Base-by-base conservation (phyloP, 2,113 vertebrate genomes). In the Patagioenas fasciata region DNA sequence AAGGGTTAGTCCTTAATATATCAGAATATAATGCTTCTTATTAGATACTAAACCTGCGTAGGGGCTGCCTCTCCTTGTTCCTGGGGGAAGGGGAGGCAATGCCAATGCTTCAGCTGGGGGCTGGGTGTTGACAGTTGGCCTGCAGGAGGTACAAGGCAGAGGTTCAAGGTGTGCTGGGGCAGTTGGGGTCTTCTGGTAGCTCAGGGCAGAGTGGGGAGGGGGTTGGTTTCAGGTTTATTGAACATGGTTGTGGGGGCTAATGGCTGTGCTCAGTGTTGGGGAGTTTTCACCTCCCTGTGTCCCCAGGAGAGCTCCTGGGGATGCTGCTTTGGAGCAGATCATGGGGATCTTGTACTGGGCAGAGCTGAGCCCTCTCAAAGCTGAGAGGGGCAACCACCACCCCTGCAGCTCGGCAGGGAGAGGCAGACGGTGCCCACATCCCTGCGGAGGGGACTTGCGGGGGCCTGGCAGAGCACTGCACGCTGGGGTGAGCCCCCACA, bases 361-460 rank as follows among this genome's bases (percentile, higher is more conserved):
- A 44, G 28, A 69, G 54, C 54, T 57, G 34, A 74, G 40, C 13
- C 34, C 6, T 14, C 20, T 29, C 34, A 29, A 44, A 67, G 47
- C 51, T 34, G 38, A 58, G 51, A 53, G 13, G 7, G 11, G n/a
- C 29, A 60, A 32, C 13, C 9, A 2, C 62, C 18, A 6, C 5
- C 10, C 18, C 0, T 1, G 56, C 12, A 4, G 36, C 64, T 92
- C 50, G 4, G 62, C 13, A 47, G 51, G 32, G 60, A 73, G 36
- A 65, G 32, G 58, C 4, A 2, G 50, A 15, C 10, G 0, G 42
- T 31, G 28, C 32, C 34, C 10, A 1, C 1, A 11, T 42, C 54
- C 44, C 16, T 21, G 15, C 1, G 2, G 24, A 4, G 2, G 36
- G 23, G 42, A 3, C 31, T 74, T 2, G 1, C 38, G 0, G 1